phyloP scores from a whole-genome alignment of 1,140 invertebrate species.

The Heterodera schachtii region DNA sequence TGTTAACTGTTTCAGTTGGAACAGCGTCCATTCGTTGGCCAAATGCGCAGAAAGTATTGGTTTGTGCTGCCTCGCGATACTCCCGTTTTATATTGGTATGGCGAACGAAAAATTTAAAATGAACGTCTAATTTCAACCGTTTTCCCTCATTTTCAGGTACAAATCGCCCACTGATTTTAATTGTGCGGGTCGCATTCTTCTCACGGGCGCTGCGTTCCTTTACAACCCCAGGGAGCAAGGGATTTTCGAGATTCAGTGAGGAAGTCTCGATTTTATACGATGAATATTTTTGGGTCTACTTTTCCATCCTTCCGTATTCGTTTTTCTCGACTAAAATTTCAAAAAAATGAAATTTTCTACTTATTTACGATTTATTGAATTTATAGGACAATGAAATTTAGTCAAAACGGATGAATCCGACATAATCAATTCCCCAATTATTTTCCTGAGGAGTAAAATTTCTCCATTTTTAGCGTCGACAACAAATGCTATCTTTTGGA shows the following conservation, averaged over 20 bases:
- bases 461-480: conserved; percentile 31
- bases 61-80: conserved; percentile 41
- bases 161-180: conserved; percentile 43
- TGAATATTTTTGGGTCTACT: too few relatives aligned
- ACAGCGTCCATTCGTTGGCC: conserved; percentile 36
- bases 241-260: conserved; percentile 47
- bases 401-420: too few relatives aligned
- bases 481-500: conserved; percentile 41
- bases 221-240: conserved; percentile 44
- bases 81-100: conserved; percentile 44
- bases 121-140: neutral
- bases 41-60: conserved; percentile 41
- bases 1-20: conserved; percentile 18
- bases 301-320: conserved; percentile 26
- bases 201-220: conserved; percentile 45
- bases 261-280: neutral
- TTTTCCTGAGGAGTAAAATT: too few relatives aligned
- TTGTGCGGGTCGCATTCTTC: conserved; percentile 43
- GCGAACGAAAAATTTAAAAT: neutral
- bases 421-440: too few relatives aligned
- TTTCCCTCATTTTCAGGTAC: conserved; percentile 28
- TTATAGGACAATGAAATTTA: too few relatives aligned
- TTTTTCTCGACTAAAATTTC: neutral
- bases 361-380: too few relatives aligned
- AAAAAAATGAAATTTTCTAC: too few relatives aligned